phyloP scores from a whole-genome alignment of 2,888 invertebrate genomes.

The Pachymerium ferrugineum region DNA sequence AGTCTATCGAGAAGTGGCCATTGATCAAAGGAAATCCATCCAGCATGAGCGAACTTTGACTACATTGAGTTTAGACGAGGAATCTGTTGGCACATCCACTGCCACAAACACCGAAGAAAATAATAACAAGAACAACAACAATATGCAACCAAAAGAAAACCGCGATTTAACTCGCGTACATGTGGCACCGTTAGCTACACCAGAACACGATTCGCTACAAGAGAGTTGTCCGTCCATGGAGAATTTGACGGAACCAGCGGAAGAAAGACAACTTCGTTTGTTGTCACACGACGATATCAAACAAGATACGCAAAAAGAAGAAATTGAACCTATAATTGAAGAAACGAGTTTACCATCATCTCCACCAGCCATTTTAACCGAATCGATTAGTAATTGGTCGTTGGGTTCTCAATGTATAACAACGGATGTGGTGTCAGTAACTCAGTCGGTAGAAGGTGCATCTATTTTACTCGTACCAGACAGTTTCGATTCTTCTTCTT shows the following conservation, averaged over 20 bases:
- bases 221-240: constrained; percentile 55
- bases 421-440: background rate
- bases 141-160: no score
- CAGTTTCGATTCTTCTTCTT: background rate
- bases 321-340: no score
- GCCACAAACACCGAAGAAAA: background rate
- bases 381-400: constrained; percentile 8
- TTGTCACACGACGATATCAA: no score
- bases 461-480: background rate
- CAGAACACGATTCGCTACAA: constrained; percentile 58
- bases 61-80: background rate
- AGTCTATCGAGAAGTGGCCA: background rate
- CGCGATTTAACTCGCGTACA: constrained; percentile 33
- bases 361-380: background rate
- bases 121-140: no score
- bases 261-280: background rate
- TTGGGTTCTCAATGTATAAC: background rate
- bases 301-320: no score
- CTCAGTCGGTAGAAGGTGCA: background rate
- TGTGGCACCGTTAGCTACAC: constrained; percentile 57
- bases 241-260: constrained; percentile 46
- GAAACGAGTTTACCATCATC: background rate
- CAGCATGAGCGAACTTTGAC: background rate
- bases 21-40: background rate
- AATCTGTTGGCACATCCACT: background rate